These are phyloP conservation scores for Azemiops feae DNA, from an alignment of 2,113 vertebrate species.

Conservation along the genomic window DNA sequence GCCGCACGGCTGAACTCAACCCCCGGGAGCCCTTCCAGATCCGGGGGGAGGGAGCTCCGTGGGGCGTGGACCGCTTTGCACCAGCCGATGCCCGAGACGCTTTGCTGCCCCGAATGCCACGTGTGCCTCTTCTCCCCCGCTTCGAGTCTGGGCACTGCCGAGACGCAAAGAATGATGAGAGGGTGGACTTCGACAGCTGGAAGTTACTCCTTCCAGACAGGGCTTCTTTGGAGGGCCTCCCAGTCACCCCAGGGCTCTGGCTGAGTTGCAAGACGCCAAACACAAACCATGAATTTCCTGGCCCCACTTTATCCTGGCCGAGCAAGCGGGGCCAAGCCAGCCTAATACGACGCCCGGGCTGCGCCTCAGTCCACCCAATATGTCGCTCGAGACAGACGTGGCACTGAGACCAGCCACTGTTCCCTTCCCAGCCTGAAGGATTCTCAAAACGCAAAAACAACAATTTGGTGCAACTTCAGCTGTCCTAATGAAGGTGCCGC, in stretches of 20 bases:
- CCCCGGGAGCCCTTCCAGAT: not conserved
- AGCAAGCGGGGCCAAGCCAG: not conserved
- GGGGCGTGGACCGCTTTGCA: not conserved
- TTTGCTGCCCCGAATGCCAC: accelerated
- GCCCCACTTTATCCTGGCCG: not conserved
- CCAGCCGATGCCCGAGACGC: not conserved
- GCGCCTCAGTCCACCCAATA: not conserved
- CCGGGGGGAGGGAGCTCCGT: not conserved
- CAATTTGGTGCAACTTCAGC: not conserved
- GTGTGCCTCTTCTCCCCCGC: not conserved
- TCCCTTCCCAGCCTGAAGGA: not conserved
- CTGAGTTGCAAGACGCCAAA: not conserved
- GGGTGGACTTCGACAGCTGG: not conserved
- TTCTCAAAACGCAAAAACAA: not conserved
- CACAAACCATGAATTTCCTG: not conserved
- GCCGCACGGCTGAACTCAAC: not conserved
- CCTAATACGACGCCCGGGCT: not conserved
- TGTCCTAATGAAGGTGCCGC: not conserved
- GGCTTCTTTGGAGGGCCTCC: not conserved
- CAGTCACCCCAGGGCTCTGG: not conserved
- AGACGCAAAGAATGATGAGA: not conserved
- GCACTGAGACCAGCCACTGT: not conserved
- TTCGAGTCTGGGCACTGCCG: not conserved
- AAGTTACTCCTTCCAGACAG: not conserved
- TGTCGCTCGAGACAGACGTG: not conserved